These are phyloP conservation scores for Tachuris rubrigastra DNA, from an alignment of 2,113 vertebrate genomes.

Conservation along the genomic window DNA sequence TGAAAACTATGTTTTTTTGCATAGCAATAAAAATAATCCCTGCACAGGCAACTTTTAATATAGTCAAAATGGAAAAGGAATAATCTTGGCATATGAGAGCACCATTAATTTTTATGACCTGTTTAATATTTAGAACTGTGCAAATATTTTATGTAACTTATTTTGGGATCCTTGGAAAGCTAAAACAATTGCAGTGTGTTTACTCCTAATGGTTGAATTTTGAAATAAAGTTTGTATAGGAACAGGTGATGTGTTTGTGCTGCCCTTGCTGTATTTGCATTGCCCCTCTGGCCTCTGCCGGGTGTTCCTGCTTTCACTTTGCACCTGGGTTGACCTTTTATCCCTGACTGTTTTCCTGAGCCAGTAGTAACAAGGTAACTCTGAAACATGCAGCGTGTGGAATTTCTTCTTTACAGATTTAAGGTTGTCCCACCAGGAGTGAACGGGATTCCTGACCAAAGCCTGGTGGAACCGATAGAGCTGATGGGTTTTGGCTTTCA, in stretches of 20 bases:
- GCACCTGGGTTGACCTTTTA: background rate
- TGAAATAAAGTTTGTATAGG: constrained; percentile 10
- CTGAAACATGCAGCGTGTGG: background rate
- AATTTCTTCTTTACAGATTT: background rate
- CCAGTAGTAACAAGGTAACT: background rate
- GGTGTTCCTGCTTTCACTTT: background rate
- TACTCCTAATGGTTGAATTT: background rate
- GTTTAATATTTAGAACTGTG: background rate
- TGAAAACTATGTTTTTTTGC: background rate
- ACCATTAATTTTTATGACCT: background rate
- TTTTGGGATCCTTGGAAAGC: background rate
- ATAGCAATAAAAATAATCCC: background rate
- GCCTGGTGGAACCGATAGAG: background rate
- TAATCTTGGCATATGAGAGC: background rate
- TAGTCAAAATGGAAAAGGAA: background rate
- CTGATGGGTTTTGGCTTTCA: background rate
- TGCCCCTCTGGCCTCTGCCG: background rate
- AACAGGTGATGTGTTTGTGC: background rate
- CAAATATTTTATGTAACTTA: background rate
- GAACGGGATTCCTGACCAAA: background rate
- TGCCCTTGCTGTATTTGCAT: background rate
- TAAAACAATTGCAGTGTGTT: background rate
- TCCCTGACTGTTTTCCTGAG: background rate
- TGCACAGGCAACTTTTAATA: background rate
- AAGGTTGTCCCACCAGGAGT: background rate